Base-by-base conservation (phyloP, 2,797 vertebrate genomes). In the Leuciscus waleckii region DNA sequence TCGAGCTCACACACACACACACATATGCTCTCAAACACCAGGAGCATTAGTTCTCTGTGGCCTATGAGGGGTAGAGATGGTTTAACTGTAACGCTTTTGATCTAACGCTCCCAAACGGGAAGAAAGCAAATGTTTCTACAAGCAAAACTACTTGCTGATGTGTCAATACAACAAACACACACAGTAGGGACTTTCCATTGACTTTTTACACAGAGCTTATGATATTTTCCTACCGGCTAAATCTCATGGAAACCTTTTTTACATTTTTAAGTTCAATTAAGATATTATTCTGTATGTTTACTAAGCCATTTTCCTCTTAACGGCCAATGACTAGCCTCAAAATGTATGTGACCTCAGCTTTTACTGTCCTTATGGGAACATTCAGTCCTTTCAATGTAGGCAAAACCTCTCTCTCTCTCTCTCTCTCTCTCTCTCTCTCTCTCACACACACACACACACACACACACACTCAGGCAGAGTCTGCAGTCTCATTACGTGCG, bases 401-500 rank as follows among this genome's bases (percentile, higher is more conserved):
- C 26, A 46, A 79, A 79, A 29, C 39, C 37, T 19, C 54, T 63
- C 11, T n/a, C 32, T 2, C n/a, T 13, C 73, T 21, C 70, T 16
- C 46, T 19, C 26, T 41, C 35, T 19, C 37, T 19, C 54, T 63
- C 11, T n/a, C 32, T 1, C n/a, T 7, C 73, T 37, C 39, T 39
- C 39, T 8, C 39, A 10, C 39, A 9, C 39, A 41, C 41, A 43
- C 39, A 43, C 70, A 32, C 46, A 23, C 49, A 76, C 51, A 78
- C n/a, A 51, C 79, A 68, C 26, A 17, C 26, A 9, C 32, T 58
- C 74, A 58, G 35, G 51, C 63, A 6, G 29, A 80, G 39, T 65
- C 83, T 73, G 56, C 77, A 73, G 68, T 85, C 39, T 85, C 76
- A 79, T 85, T 73, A 61, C 10, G 16, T 65, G 29, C 21, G 84